Evolutionary conservation across 2,888 invertebrate species (phyloP).

Genomic region (Atethmia centrago): DNA sequence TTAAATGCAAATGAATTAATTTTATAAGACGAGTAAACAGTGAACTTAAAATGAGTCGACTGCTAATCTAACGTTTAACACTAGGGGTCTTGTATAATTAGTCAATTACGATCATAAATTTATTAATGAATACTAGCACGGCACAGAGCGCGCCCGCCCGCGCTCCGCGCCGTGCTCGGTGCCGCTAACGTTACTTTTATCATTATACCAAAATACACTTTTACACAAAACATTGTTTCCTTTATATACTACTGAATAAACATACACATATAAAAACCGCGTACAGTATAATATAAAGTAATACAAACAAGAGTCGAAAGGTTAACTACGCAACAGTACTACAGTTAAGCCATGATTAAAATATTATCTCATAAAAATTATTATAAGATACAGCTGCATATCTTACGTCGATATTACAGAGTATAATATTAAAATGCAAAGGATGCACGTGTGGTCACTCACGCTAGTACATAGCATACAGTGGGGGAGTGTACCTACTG

Average conservation of each 20-base stretch:
- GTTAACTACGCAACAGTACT: conserved; percentile 90
- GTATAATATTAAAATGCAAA: conserved; percentile 84
- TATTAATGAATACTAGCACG: conserved; percentile 79
- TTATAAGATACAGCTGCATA: conserved; percentile 86
- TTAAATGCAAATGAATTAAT: conserved; percentile 87
- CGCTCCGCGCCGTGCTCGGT: conserved; percentile 63
- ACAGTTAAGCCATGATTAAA: conserved; percentile 90
- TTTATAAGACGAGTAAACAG: conserved; percentile 80
- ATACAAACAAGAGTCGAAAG: conserved; percentile 89
- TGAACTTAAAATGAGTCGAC: conserved; percentile 83
- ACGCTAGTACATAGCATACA: conserved; percentile 64
- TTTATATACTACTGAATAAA: conserved; percentile 89
- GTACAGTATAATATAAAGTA: conserved; percentile 89
- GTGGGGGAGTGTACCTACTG: conserved; percentile 30
- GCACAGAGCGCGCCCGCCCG: conserved; percentile 68
- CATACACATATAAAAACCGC: conserved; percentile 91
- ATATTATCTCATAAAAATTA: conserved; percentile 88
- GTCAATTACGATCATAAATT: conserved; percentile 91
- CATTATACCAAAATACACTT: conserved; percentile 89
- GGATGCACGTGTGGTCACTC: conserved; percentile 74
- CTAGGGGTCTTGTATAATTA: conserved; percentile 89
- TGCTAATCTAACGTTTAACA: conserved; percentile 87
- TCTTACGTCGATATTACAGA: conserved; percentile 85
- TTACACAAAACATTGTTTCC: conserved; percentile 87
- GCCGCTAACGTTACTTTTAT: conserved; percentile 78